Evolutionary conservation across 2,113 vertebrate genomes (phyloP).

Genomic region (Romanogobio albipinnatus): DNA sequence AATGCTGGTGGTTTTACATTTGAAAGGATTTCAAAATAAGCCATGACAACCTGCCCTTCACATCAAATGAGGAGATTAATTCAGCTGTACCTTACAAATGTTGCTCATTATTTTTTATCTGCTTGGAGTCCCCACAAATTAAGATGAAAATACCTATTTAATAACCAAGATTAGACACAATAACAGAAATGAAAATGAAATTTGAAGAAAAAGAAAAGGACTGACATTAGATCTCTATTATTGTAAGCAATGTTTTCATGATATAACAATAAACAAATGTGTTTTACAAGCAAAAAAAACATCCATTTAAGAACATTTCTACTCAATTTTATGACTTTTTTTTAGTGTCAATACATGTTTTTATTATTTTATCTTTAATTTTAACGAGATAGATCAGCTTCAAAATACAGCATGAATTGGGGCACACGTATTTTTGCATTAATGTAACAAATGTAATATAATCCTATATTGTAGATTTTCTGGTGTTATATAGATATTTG

Average conservation of each 20-base stretch:
- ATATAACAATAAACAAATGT: not conserved
- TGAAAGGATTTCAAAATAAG: constrained; percentile 54
- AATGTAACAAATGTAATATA: not conserved
- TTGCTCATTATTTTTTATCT: not conserved
- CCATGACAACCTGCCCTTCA: constrained; percentile 34
- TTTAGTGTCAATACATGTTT: not conserved
- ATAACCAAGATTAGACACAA: not conserved
- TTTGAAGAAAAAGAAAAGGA: not conserved
- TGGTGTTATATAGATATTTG: not conserved
- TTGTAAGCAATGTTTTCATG: not conserved
- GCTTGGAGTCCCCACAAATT: not conserved
- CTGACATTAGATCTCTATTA: not conserved
- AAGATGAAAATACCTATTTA: constrained; percentile 1
- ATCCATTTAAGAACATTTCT: not conserved
- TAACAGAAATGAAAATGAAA: not conserved
- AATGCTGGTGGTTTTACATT: constrained; percentile 44
- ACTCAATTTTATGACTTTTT: not conserved
- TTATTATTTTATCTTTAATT: not conserved
- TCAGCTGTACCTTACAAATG: not conserved
- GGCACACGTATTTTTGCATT: not conserved
- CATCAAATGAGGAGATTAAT: constrained; percentile 41
- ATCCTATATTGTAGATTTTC: not conserved
- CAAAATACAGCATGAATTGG: not conserved
- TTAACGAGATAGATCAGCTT: not conserved
- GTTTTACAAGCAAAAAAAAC: not conserved